Conservation (phyloP, 2,888 invertebrate species). For the Lasioglossum villosulum region DNA sequence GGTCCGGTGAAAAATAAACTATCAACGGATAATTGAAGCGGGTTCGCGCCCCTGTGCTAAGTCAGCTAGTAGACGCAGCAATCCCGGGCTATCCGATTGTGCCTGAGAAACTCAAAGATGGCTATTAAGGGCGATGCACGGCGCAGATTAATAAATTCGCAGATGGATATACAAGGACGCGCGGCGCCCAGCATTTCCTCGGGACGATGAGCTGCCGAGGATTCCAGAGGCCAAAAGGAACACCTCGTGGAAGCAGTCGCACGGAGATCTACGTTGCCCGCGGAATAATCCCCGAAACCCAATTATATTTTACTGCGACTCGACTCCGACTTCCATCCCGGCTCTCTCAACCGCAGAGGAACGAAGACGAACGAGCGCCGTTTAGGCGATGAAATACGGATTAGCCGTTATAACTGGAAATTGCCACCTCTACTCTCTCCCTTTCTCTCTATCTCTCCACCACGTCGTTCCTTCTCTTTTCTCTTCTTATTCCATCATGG, state of each 20-base stretch:
- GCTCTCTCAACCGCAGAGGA: constrained; percentile 71
- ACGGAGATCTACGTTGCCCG: constrained; percentile 83
- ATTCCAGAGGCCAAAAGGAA: constrained; percentile 65
- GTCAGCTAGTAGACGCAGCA: background rate
- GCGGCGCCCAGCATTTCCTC: constrained; percentile 49
- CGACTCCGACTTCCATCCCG: constrained; percentile 83
- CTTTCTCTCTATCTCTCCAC: constrained; percentile 37
- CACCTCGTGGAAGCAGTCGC: constrained; percentile 77
- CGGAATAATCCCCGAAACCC: constrained; percentile 84
- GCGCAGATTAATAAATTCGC: constrained; percentile 63
- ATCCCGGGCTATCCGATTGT: constrained; percentile 4
- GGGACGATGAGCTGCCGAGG: constrained; percentile 66
- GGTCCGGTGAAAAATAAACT: background rate
- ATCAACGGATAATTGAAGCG: background rate
- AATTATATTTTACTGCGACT: constrained; percentile 85
- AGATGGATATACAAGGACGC: constrained; percentile 48
- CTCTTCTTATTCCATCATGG: constrained; percentile 42
- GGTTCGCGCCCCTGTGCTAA: background rate
- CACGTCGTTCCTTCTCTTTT: constrained; percentile 27
- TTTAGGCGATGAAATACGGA: constrained; percentile 84
- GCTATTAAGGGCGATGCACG: constrained; percentile 35
- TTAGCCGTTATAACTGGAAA: constrained; percentile 84
- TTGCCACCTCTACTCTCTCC: constrained; percentile 76
- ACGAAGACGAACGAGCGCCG: constrained; percentile 81
- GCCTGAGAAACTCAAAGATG: constrained; percentile 1